Percentiles rank a stretch among this genome's conserved stretches.
Evolutionary conservation across 2,797 vertebrate genomes (phyloP).

Genomic region (Uromys caudimaculatus): DNA sequence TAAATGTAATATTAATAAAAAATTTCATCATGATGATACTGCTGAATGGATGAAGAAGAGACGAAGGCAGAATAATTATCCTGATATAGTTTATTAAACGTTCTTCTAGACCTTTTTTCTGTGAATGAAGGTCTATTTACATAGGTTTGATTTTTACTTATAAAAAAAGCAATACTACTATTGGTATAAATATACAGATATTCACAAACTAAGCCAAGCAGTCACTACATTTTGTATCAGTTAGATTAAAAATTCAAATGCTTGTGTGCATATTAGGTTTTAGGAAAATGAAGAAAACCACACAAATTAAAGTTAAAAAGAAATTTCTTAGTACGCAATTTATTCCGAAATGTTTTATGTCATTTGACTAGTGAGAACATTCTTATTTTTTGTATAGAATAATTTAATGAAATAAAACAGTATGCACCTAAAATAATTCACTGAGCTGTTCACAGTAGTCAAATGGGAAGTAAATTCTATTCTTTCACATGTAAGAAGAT

Average conservation of each 20-base stretch:
- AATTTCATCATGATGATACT: not conserved
- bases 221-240: not conserved
- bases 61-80: not conserved
- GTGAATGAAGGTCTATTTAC: not conserved
- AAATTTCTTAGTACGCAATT: not conserved
- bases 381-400: not conserved
- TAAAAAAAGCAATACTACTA: conserved; percentile 26
- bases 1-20: not conserved
- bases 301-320: not conserved
- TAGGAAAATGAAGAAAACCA: not conserved
- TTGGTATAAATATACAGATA: not conserved
- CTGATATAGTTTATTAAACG: not conserved
- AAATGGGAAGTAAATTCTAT: not conserved
- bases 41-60: not conserved
- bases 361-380: not conserved
- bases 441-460: not conserved
- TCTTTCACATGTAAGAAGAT: not conserved
- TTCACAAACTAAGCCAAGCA: not conserved
- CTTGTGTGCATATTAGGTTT: not conserved
- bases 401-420: conserved; percentile 8
- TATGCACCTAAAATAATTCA: not conserved
- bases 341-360: not conserved
- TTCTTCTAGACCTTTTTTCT: not conserved
- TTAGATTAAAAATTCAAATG: conserved; percentile 8
- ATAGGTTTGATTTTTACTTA: not conserved